Evolutionary conservation across 2,797 vertebrate species (phyloP).

Genomic region (Acipenser oxyrinchus): DNA sequence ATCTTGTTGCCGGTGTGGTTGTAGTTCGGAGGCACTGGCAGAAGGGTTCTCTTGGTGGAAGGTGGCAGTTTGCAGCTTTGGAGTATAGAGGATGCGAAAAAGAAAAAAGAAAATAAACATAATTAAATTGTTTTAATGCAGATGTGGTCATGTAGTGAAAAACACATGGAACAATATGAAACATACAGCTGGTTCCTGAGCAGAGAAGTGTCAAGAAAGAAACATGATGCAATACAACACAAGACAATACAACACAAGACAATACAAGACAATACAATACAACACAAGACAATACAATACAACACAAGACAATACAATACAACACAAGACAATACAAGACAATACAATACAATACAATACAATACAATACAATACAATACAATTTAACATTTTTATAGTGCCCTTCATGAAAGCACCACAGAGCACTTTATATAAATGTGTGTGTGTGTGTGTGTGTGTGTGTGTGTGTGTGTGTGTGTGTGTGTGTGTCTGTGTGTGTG

Average conservation of each 20-base stretch:
- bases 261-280: background rate
- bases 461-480: background rate
- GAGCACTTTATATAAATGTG: background rate
- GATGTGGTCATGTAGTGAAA: slow-evolving; percentile 2
- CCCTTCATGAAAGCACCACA: background rate
- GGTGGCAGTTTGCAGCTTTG: slow-evolving; percentile 56
- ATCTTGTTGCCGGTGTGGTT: slow-evolving; percentile 74
- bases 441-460: background rate
- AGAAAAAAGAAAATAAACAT: slow-evolving; percentile 25
- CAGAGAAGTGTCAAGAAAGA: background rate
- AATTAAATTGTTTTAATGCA: slow-evolving; percentile 56
- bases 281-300: background rate
- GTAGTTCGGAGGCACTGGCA: slow-evolving; percentile 49
- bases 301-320: background rate
- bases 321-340: background rate
- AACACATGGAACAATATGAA: background rate
- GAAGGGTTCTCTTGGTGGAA: slow-evolving; percentile 54
- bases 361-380: background rate
- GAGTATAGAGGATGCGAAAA: slow-evolving; percentile 23
- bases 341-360: background rate
- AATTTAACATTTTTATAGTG: background rate
- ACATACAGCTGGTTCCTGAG: background rate
- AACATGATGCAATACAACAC: background rate
- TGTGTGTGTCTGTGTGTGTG: slow-evolving; percentile 1
- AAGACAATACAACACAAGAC: background rate